Conservation (phyloP, 1,140 invertebrate genomes). For the Aplysia californica region DNA sequence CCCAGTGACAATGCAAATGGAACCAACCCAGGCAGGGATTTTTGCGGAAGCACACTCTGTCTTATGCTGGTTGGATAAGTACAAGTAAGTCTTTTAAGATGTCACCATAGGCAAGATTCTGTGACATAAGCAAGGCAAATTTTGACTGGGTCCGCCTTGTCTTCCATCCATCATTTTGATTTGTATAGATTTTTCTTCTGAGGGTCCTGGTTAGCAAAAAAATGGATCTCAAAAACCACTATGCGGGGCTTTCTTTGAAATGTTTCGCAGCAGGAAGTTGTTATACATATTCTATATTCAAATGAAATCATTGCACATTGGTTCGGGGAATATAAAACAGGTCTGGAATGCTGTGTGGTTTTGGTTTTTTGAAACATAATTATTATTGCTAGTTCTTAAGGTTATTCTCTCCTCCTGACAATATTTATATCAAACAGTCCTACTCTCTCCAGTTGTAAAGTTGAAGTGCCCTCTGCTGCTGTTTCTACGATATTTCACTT, state of each 20-base stretch:
- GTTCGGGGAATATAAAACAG: background rate
- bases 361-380: background rate
- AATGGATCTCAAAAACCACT: background rate
- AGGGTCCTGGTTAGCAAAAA: background rate
- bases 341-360: background rate
- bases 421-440: no score
- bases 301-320: no score
- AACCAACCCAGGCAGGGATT: conserved; percentile 56
- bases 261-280: no score
- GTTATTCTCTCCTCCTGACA: no score
- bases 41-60: conserved; percentile 67
- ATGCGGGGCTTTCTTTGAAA: no score
- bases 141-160: no score
- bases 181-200: background rate
- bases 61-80: conserved; percentile 67
- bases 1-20: conserved; percentile 47
- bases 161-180: background rate
- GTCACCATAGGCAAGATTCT: no score
- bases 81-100: conserved; percentile 37
- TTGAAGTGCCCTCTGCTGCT: no score
- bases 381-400: background rate
- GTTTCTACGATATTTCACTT: no score
- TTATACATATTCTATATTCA: no score
- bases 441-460: no score
- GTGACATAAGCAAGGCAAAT: no score